Conservation (phyloP, 2,797 vertebrate genomes). For the Coilia nasus region DNA sequence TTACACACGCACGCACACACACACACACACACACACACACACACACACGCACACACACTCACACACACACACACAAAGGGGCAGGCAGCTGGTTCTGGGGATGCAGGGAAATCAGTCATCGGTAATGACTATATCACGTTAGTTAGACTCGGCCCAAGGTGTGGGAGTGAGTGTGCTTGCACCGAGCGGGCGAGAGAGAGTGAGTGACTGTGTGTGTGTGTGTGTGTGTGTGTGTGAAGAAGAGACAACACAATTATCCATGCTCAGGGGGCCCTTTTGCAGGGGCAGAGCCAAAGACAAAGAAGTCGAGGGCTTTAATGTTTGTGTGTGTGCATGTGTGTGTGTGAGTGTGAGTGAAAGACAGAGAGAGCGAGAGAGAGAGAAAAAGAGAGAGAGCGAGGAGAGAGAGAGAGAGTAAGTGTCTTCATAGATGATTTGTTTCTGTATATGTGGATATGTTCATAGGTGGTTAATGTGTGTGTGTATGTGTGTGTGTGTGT, state of each 20-base stretch:
- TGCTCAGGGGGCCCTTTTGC: constrained; percentile 47
- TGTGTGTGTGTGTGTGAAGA: constrained; percentile 46
- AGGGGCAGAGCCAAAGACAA: constrained; percentile 30
- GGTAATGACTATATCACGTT: constrained; percentile 74
- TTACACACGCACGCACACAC: too few relatives aligned
- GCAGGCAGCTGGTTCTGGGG: constrained; percentile 51
- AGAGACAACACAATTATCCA: constrained; percentile 54
- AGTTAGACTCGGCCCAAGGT: constrained; percentile 56
- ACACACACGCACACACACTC: constrained; percentile 2
- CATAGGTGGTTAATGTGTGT: not conserved
- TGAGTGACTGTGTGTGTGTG: constrained; percentile 43
- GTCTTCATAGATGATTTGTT: too few relatives aligned
- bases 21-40: too few relatives aligned
- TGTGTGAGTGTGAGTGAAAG: not conserved
- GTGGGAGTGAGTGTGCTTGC: constrained; percentile 38
- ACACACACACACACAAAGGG: constrained; percentile 48
- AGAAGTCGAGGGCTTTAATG: constrained; percentile 30
- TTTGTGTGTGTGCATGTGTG: not conserved
- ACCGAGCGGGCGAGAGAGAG: constrained; percentile 39
- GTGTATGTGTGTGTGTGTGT: not conserved
- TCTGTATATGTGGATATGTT: too few relatives aligned
- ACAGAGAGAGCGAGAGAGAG: too few relatives aligned
- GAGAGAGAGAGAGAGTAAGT: too few relatives aligned
- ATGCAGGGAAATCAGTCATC: constrained; percentile 63
- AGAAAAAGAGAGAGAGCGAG: too few relatives aligned